Conservation (phyloP, 2,888 invertebrate genomes). For the Leptopilina myrica region DNA sequence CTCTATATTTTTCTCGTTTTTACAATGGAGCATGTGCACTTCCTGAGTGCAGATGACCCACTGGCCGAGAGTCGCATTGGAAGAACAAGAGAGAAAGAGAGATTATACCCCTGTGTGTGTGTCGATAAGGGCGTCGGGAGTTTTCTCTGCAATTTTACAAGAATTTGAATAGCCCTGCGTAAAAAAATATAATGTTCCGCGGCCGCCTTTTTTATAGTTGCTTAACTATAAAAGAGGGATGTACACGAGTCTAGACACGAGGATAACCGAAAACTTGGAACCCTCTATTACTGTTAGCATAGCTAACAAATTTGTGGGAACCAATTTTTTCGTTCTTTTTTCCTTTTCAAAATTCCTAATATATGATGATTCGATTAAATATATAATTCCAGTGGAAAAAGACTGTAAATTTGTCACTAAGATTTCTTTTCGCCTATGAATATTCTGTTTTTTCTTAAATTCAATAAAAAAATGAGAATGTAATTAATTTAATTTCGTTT, state of each 20-base stretch:
- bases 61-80: conserved; percentile 65
- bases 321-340: conserved; percentile 42
- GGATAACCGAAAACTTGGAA: conserved; percentile 54
- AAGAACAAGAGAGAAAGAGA: conserved; percentile 45
- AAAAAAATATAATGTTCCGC: conserved; percentile 71
- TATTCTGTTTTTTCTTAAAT: too few relatives aligned
- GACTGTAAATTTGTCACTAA: too few relatives aligned
- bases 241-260: conserved; percentile 70
- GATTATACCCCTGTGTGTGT: conserved; percentile 56
- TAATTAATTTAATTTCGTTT: neutral
- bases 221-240: conserved; percentile 55
- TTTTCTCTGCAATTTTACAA: conserved; percentile 73
- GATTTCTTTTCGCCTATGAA: too few relatives aligned
- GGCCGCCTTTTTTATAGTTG: conserved; percentile 62
- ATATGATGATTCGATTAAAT: conserved; percentile 12
- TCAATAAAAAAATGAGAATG: too few relatives aligned
- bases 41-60: conserved; percentile 68
- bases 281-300: conserved; percentile 65
- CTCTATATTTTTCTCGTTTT: conserved; percentile 35
- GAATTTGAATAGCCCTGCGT: conserved; percentile 75
- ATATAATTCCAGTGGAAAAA: too few relatives aligned
- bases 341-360: neutral
- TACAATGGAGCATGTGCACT: conserved; percentile 36
- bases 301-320: conserved; percentile 63
- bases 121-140: conserved; percentile 53